Percentiles rank a stretch among this genome's conserved stretches.
Conservation (phyloP, 2,888 invertebrate genomes). For the Tetropium fuscum region DNA sequence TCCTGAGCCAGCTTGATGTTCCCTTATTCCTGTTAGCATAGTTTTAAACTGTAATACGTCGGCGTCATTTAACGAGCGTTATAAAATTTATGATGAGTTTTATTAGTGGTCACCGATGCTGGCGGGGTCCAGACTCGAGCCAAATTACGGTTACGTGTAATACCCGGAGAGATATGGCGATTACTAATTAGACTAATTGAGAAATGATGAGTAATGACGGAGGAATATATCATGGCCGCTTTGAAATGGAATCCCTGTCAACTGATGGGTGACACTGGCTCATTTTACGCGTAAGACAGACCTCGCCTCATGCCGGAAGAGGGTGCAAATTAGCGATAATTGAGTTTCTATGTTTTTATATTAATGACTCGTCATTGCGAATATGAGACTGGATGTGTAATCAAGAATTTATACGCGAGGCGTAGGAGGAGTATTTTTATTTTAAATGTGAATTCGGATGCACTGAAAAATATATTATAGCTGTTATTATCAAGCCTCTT, state of each 20-base stretch:
- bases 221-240: slow-evolving; percentile 64
- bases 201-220: slow-evolving; percentile 67
- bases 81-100: slow-evolving; percentile 32
- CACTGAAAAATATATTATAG: no score
- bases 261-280: slow-evolving; percentile 37
- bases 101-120: slow-evolving; percentile 29
- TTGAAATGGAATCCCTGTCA: slow-evolving; percentile 63
- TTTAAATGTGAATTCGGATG: no score
- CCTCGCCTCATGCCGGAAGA: slow-evolving; percentile 31
- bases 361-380: slow-evolving; percentile 49
- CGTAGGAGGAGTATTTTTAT: no score
- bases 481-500: no score
- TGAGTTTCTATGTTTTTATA: slow-evolving; percentile 58
- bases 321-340: slow-evolving; percentile 51
- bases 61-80: slow-evolving; percentile 29
- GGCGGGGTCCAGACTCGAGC: slow-evolving; percentile 1
- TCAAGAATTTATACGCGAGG: slow-evolving; percentile 17
- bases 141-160: slow-evolving; percentile 45
- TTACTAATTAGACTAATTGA: slow-evolving; percentile 65
- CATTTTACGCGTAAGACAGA: slow-evolving; percentile 30
- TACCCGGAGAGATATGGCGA: slow-evolving; percentile 49
- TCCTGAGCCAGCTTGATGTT: no score
- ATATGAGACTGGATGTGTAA: background rate
- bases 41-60: slow-evolving; percentile 24
- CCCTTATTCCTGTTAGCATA: slow-evolving; percentile 8